Evolutionary conservation across 2,113 vertebrate genomes (phyloP).

Genomic region (Melierax canorus): DNA sequence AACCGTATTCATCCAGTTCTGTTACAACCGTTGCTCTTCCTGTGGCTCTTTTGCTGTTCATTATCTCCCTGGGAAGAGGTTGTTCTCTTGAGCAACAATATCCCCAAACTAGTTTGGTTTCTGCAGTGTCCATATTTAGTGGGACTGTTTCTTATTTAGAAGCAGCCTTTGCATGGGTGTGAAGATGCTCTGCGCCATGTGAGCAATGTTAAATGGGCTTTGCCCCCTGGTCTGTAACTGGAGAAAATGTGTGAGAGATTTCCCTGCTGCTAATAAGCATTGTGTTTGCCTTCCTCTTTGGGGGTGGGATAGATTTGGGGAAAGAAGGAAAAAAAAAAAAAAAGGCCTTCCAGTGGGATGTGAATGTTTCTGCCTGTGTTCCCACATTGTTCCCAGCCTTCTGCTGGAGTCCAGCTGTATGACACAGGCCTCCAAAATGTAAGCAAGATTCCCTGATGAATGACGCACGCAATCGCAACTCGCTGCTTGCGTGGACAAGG

Average conservation of each 20-base stretch:
- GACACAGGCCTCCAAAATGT: neutral
- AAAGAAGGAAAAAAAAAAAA: neutral
- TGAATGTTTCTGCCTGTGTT: neutral
- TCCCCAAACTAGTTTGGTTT: neutral
- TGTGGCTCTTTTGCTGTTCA: conserved; percentile 46
- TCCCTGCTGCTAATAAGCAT: conserved; percentile 38
- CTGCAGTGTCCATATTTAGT: neutral
- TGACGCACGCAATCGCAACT: neutral
- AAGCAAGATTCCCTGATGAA: neutral
- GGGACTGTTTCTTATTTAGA: conserved; percentile 50
- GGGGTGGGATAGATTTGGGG: neutral
- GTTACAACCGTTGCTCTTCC: neutral
- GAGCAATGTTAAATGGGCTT: neutral
- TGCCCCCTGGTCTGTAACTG: conserved; percentile 29
- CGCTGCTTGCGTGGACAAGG: neutral
- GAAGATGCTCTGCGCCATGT: neutral
- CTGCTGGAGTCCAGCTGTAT: neutral
- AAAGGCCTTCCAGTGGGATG: neutral
- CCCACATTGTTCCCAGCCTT: neutral
- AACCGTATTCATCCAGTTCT: neutral
- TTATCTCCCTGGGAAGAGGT: conserved; percentile 54
- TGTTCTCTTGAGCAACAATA: conserved; percentile 35
- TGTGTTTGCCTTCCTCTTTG: conserved; percentile 35
- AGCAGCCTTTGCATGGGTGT: neutral
- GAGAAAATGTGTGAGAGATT: conserved; percentile 60